Base-by-base conservation (phyloP, 1,140 invertebrate species). In the Pseudomyrmex dendroicus region DNA sequence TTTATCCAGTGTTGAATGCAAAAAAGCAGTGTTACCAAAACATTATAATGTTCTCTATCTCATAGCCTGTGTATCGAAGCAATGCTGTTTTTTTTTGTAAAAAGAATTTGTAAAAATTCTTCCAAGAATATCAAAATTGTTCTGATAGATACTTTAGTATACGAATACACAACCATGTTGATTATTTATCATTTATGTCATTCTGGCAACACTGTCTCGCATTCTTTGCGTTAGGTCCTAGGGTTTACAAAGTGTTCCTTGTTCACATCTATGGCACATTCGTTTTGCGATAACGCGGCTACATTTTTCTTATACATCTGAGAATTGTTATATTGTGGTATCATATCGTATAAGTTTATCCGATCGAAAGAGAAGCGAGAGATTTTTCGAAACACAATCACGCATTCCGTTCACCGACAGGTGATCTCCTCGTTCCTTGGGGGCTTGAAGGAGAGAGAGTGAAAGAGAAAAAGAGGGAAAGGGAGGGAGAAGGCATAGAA, bases 201-300 rank as follows among this genome's bases (percentile, higher is more conserved):
- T 86, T 83, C 84, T 90, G 90, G 88, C 91, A 94, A 94, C 93
- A 91, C 89, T 91, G 92, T 87, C 85, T 86, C 87, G 88, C 91
- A 93, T 92, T 92, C 92, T 92, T 93, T 91, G 91, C 13, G 86
- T 44, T 83, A 35, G 35, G 35, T 35, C 35, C 5, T 35, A 35
- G 59, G 85, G 85, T 91, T 15, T 73, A 80, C 59, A 84, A 25
- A 4, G 84, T 20, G 73, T 89, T 68, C 66, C 25, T 59, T 17
- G 15, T 74, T 50, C 9, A 1, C 50, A 22, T 35, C 35, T 35
- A 44, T 22, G 17, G 8, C 46, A 1, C 35, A 50, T 62, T 62
- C 10, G 15, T 10, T 61, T 59, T 5, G 1, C 35, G 22, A 20
- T 22, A 3, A 22, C 9, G 13, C 10, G 25, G 10, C 4, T 12